Conservation (phyloP, 2,888 invertebrate species). For the Xestobium rufovillosum region DNA sequence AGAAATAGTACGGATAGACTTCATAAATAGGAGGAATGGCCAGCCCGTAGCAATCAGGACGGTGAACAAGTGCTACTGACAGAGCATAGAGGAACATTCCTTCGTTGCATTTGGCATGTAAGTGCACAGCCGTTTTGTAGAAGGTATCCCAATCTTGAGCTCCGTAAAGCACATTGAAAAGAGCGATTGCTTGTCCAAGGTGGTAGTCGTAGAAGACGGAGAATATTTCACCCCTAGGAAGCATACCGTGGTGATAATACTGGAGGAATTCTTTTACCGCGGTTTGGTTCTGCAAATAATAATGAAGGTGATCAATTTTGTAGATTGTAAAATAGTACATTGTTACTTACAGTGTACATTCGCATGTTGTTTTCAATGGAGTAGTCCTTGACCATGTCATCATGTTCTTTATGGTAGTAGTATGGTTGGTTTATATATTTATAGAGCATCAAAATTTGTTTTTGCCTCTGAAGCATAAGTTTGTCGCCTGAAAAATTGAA, state of each 20-base stretch:
- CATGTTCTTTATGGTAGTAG: conserved; percentile 46
- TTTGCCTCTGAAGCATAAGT: no score
- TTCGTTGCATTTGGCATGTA: conserved; percentile 61
- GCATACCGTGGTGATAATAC: conserved; percentile 48
- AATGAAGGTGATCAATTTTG: no score
- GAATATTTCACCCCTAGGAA: conserved; percentile 56
- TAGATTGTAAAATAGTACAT: no score
- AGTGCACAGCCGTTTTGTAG: conserved; percentile 59
- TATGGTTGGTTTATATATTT: conserved; percentile 58
- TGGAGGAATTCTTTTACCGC: conserved; percentile 51
- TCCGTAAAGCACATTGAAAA: conserved; percentile 60
- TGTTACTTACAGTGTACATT: conserved; percentile 36
- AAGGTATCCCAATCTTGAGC: conserved; percentile 67
- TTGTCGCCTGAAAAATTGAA: no score
- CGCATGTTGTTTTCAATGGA: conserved; percentile 52
- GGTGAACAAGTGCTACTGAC: conserved; percentile 54
- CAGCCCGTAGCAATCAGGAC: conserved; percentile 56
- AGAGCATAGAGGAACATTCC: conserved; percentile 60
- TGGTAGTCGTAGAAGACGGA: conserved; percentile 55
- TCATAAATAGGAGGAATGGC: conserved; percentile 67
- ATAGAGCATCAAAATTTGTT: conserved; percentile 51
- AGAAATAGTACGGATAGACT: conserved; percentile 64
- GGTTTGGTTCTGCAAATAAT: conserved; percentile 52
- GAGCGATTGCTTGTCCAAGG: conserved; percentile 52
- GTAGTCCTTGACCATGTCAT: conserved; percentile 51